These are phyloP conservation scores for Urocynchramus pylzowi DNA, from an alignment of 2,113 vertebrate species.

Conservation along the genomic window DNA sequence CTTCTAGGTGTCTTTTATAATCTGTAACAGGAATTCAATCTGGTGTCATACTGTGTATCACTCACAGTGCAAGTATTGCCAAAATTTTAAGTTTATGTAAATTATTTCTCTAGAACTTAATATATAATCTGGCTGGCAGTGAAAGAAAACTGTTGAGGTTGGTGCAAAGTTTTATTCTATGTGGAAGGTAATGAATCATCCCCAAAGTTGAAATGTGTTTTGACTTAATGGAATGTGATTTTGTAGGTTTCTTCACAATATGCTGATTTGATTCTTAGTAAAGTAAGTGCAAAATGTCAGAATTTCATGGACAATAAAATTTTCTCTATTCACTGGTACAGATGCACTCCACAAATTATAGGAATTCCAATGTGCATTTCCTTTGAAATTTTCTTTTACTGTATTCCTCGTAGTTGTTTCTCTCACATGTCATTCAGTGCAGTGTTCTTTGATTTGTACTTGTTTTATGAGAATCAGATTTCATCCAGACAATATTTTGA, in stretches of 20 bases:
- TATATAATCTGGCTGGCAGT: neutral
- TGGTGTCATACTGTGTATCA: neutral
- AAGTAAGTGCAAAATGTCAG: neutral
- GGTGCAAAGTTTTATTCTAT: neutral
- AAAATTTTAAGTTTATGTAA: neutral
- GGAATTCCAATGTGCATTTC: neutral
- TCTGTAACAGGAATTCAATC: neutral
- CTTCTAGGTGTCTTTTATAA: neutral
- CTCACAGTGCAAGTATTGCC: neutral
- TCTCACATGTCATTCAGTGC: neutral
- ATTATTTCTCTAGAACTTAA: neutral
- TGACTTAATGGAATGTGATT: neutral
- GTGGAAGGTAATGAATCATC: neutral
- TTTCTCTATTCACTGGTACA: neutral
- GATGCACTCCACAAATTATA: neutral
- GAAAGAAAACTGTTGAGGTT: neutral
- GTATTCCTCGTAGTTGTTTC: accelerated
- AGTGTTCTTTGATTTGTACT: neutral
- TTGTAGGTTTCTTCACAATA: neutral
- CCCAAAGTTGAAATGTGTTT: neutral
- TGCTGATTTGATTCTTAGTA: neutral
- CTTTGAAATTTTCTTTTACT: neutral
- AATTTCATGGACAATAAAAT: neutral
- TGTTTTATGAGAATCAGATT: neutral
- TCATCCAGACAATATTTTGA: neutral